These are phyloP conservation scores for Drosophila lutescens DNA, from an alignment of 2,888 invertebrate genomes.

Conservation along the genomic window DNA sequence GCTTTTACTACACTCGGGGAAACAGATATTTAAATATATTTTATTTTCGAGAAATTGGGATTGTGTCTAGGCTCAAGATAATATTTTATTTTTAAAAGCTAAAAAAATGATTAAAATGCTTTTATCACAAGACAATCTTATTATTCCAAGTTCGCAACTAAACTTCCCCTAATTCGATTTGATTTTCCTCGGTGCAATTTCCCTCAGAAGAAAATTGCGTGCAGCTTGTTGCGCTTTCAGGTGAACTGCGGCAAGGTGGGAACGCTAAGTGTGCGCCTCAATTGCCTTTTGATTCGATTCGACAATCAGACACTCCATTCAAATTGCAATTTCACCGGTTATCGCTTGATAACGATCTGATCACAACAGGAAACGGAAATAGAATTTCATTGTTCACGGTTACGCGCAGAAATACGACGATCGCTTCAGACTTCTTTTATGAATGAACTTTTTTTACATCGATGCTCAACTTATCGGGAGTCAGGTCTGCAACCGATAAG, in stretches of 20 bases:
- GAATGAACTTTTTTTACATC: constrained; percentile 22
- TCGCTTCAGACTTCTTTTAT: constrained; percentile 8
- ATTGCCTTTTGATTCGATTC: constrained; percentile 44
- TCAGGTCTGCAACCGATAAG: constrained; percentile 49
- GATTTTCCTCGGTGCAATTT: constrained; percentile 61
- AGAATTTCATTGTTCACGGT: constrained; percentile 11
- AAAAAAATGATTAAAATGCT: too few relatives aligned
- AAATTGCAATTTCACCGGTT: constrained; percentile 37
- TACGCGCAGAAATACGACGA: background rate
- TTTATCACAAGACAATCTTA: background rate
- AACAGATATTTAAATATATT: background rate
- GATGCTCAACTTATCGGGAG: background rate
- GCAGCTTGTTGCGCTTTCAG: constrained; percentile 31
- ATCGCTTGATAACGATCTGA: constrained; percentile 28
- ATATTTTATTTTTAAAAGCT: too few relatives aligned
- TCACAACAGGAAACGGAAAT: constrained; percentile 42
- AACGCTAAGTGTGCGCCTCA: constrained; percentile 17
- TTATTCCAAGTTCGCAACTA: background rate
- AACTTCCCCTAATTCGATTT: background rate
- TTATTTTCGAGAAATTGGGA: too few relatives aligned
- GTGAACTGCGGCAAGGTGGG: constrained; percentile 6
- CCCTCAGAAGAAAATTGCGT: constrained; percentile 32
- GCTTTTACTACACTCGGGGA: constrained; percentile 40
- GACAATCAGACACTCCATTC: constrained; percentile 30
- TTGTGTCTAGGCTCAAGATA: too few relatives aligned